phyloP scores from a whole-genome alignment of 2,797 vertebrate genomes.

The Botia almorhae region DNA sequence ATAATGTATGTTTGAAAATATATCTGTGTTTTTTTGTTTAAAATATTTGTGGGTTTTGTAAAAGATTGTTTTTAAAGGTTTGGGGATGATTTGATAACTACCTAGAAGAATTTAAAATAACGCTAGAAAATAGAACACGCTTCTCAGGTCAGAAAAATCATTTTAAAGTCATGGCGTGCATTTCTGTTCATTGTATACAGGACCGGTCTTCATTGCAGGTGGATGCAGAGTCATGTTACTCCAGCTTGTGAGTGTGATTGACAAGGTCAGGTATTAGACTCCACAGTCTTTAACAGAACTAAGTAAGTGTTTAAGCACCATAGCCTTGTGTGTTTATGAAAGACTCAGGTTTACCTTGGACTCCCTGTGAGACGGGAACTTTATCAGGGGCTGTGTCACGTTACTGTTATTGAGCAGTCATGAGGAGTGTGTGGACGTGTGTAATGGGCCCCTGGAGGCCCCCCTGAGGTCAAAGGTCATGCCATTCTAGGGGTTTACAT shows the following conservation, averaged over 20 bases:
- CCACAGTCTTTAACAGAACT: slow-evolving; percentile 1
- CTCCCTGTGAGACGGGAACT: slow-evolving; percentile 43
- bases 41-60: slow-evolving; percentile 16
- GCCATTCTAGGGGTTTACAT: slow-evolving; percentile 55
- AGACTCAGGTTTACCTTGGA: slow-evolving; percentile 54
- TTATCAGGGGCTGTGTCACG: slow-evolving; percentile 54
- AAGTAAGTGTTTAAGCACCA: slow-evolving; percentile 44
- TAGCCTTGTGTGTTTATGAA: slow-evolving; percentile 46
- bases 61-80: slow-evolving; percentile 9
- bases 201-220: background rate
- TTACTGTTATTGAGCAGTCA: slow-evolving; percentile 68
- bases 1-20: background rate
- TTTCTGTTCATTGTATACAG: background rate
- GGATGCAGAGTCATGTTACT: background rate
- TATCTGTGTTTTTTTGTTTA: background rate
- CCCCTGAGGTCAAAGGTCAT: slow-evolving; percentile 66
- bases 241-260: slow-evolving; percentile 22
- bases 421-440: slow-evolving; percentile 66
- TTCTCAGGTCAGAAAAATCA: slow-evolving; percentile 5
- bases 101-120: too few relatives aligned
- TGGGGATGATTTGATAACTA: background rate
- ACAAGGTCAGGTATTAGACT: slow-evolving; percentile 45
- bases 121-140: background rate
- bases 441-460: slow-evolving; percentile 71
- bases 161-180: background rate